phyloP scores from a whole-genome alignment of 2,113 vertebrate species.

The Cynopterus brachyotis region DNA sequence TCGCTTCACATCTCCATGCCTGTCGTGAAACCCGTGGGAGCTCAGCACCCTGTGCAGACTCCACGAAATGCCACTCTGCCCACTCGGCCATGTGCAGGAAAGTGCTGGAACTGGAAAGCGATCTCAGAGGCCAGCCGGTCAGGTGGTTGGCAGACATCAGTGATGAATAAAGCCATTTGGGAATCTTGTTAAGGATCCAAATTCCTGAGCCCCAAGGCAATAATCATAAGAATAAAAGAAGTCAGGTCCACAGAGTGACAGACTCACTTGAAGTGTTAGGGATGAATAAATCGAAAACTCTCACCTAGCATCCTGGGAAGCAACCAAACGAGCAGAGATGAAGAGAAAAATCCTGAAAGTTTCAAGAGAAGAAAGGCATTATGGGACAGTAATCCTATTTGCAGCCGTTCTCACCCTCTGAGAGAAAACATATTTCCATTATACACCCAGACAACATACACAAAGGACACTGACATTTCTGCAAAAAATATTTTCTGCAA shows the following conservation, averaged over 20 bases:
- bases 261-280: neutral
- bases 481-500: conserved; percentile 30
- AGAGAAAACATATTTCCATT: conserved; percentile 31
- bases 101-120: neutral
- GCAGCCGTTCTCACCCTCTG: neutral
- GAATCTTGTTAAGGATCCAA: neutral
- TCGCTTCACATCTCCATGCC: neutral
- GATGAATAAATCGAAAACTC: neutral
- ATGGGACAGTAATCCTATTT: neutral
- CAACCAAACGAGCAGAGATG: neutral
- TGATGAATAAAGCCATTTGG: neutral
- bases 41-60: neutral
- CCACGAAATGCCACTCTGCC: neutral
- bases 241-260: neutral
- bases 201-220: neutral
- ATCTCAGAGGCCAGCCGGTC: neutral
- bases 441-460: neutral
- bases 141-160: accelerated
- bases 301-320: neutral
- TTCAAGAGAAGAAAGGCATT: neutral
- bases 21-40: accelerated
- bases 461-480: neutral
- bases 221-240: neutral
- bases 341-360: neutral
- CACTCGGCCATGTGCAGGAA: neutral